Evolutionary conservation across 1,140 invertebrate species (phyloP).

Genomic region (Drosophila bipectinata): DNA sequence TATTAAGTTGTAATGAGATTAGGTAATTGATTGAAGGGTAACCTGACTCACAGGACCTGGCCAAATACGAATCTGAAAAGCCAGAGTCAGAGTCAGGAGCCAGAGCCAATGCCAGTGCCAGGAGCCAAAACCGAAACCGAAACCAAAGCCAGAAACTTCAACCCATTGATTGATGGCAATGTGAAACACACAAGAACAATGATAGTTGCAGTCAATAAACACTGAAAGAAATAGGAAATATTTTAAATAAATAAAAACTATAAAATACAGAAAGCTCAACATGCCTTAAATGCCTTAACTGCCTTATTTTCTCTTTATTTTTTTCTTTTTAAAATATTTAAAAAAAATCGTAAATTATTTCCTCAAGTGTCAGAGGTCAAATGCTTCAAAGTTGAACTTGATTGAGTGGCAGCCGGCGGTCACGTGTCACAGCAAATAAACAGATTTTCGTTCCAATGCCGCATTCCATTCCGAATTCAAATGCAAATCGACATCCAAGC

Average conservation of each 20-base stretch:
- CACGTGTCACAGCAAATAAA: constrained; percentile 40
- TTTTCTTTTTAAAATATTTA: neutral
- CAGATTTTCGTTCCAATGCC: constrained; percentile 46
- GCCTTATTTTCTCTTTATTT: neutral
- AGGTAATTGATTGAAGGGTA: constrained; percentile 75
- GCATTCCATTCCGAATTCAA: constrained; percentile 23
- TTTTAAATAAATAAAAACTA: neutral
- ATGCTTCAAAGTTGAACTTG: constrained; percentile 43
- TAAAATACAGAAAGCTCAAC: neutral
- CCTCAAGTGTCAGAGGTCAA: constrained; percentile 13
- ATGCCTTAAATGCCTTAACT: too few species aligned
- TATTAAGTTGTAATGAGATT: constrained; percentile 81
- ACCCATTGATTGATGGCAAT: constrained; percentile 62
- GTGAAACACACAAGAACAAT: constrained; percentile 6
- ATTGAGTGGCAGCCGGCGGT: constrained; percentile 49
- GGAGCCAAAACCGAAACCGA: constrained; percentile 25
- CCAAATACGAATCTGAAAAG: constrained; percentile 41
- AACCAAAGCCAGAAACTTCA: constrained; percentile 45
- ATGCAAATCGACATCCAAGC: constrained; percentile 30
- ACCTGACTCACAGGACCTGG: constrained; percentile 39
- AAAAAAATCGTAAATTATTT: neutral
- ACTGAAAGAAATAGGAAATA: neutral
- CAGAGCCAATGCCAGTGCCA: constrained; percentile 23
- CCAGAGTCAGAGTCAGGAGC: constrained; percentile 28
- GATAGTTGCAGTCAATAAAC: neutral